Evolutionary conservation across 2,888 invertebrate genomes (phyloP).

Genomic region (Hedychridium roseum): DNA sequence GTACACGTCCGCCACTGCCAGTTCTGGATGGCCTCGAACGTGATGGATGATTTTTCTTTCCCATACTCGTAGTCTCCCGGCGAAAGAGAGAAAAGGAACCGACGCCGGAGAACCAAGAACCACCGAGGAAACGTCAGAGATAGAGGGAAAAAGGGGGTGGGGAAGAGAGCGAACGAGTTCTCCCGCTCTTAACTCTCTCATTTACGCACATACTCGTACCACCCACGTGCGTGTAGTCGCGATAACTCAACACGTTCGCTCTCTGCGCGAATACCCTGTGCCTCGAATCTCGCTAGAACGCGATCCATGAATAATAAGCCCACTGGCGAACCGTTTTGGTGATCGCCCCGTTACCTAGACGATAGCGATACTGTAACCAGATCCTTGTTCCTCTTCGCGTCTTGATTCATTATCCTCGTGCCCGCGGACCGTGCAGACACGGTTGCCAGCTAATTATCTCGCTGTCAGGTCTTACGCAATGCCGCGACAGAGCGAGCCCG

Average conservation of each 20-base stretch:
- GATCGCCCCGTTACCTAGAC: slow-evolving; percentile 18
- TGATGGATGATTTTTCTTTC: slow-evolving; percentile 61
- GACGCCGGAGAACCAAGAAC: too few species aligned
- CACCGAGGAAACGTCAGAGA: too few species aligned
- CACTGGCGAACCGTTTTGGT: slow-evolving; percentile 35
- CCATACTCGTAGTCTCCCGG: slow-evolving; percentile 23
- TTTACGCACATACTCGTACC: slow-evolving; percentile 38
- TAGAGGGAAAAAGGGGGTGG: too few species aligned
- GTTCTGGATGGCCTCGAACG: slow-evolving; percentile 53
- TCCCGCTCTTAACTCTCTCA: slow-evolving; percentile 29
- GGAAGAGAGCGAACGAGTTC: too few species aligned
- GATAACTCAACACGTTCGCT: slow-evolving; percentile 14
- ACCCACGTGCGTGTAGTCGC: slow-evolving; percentile 41
- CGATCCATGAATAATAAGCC: slow-evolving; percentile 41
- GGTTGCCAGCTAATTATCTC: too few species aligned
- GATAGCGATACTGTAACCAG: slow-evolving; percentile 19
- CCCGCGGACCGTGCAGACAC: not conserved
- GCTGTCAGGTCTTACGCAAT: too few species aligned
- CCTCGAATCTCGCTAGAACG: slow-evolving; percentile 10
- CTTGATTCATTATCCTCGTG: slow-evolving; percentile 11
- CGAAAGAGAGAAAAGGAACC: too few species aligned
- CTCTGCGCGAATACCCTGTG: slow-evolving; percentile 4
- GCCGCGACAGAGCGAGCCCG: too few species aligned
- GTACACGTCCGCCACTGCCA: slow-evolving; percentile 33
- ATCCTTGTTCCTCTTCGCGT: slow-evolving; percentile 9